Percentiles rank a stretch among this genome's conserved stretches.
phyloP scores from a whole-genome alignment of 2,888 invertebrate species.

The Lucinisca nassula region DNA sequence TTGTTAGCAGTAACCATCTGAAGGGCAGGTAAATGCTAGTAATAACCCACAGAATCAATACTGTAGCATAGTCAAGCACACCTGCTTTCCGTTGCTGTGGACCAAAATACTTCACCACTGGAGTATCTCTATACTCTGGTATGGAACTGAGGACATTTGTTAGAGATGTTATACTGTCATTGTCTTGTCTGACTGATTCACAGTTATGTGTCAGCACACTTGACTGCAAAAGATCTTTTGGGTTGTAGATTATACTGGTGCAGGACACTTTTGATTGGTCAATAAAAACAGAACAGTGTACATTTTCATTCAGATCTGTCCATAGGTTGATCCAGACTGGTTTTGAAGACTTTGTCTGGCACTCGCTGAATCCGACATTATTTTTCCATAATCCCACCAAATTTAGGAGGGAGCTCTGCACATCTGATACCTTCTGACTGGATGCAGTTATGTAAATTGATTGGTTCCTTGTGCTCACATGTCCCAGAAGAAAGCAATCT shows the following conservation, averaged over 20 bases:
- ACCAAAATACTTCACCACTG: not conserved
- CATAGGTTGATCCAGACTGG: constrained; percentile 20
- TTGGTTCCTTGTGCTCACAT: constrained; percentile 33
- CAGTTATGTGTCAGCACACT: constrained; percentile 37
- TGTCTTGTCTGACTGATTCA: not conserved
- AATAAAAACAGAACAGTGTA: constrained; percentile 47
- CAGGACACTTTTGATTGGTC: constrained; percentile 27
- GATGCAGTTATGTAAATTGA: constrained; percentile 68
- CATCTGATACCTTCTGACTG: not conserved
- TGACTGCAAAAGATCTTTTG: constrained; percentile 68
- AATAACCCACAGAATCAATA: not conserved
- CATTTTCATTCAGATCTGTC: constrained; percentile 14
- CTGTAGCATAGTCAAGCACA: not conserved
- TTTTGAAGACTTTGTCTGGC: not conserved
- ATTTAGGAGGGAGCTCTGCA: not conserved
- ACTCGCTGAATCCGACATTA: not conserved
- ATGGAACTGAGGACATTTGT: not conserved
- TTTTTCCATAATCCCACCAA: constrained; percentile 46
- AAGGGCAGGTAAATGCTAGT: not conserved
- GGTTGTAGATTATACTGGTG: constrained; percentile 72
- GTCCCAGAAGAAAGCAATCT: constrained; percentile 66
- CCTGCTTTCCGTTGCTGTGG: not conserved
- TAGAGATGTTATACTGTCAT: not conserved
- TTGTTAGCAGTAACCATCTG: not conserved
- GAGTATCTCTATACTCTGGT: not conserved